Conservation (phyloP, 2,113 vertebrate genomes). For the Chrysemys picta region DNA sequence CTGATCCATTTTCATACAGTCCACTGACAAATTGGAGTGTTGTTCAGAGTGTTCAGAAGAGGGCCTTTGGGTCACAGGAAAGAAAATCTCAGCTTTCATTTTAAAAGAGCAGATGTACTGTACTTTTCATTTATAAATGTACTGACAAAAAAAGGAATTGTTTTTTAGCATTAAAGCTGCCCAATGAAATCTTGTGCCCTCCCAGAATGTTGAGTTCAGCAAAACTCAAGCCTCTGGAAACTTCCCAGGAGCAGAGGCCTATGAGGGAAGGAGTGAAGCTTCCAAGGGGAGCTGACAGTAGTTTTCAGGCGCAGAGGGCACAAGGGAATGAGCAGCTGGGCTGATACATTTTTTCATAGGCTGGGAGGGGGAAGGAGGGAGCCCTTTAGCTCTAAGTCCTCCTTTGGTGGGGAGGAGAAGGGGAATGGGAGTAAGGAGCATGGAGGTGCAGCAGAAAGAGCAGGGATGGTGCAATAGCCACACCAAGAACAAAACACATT, state of each 20-base stretch:
- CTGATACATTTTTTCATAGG: not conserved
- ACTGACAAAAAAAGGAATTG: not conserved
- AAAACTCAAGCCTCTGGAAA: not conserved
- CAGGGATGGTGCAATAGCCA: fast-evolving
- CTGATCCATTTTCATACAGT: not conserved
- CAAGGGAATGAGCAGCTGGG: not conserved
- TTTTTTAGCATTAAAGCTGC: not conserved
- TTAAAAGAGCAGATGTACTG: not conserved
- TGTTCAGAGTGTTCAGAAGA: not conserved
- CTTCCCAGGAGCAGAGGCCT: not conserved
- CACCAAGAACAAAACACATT: too few species aligned
- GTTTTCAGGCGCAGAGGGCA: not conserved
- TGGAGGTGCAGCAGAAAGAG: not conserved
- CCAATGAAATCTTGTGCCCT: not conserved
- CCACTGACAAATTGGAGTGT: not conserved
- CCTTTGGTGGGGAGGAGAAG: not conserved
- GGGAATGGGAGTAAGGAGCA: not conserved
- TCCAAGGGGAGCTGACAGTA: not conserved
- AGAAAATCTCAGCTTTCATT: not conserved
- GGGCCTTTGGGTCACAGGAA: not conserved
- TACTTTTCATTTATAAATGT: not conserved
- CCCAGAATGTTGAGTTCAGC: not conserved
- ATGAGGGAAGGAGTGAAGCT: not conserved
- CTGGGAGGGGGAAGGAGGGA: not conserved
- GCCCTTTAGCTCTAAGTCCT: not conserved